Evolutionary conservation across 2,797 vertebrate species (phyloP).

Genomic region (Tarsius wallacei): DNA sequence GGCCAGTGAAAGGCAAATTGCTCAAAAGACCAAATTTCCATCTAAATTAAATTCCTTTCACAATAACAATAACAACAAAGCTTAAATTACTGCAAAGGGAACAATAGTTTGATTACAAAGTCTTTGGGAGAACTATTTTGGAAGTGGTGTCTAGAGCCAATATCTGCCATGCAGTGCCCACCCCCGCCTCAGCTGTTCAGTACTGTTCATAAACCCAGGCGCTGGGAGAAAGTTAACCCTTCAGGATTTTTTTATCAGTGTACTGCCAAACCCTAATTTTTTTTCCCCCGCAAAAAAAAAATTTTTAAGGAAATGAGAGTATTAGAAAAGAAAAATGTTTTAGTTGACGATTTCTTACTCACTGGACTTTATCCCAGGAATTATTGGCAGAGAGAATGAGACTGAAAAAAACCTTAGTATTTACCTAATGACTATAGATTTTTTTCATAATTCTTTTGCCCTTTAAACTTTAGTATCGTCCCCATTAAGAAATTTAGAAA

Average conservation of each 20-base stretch:
- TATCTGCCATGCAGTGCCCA: slow-evolving; percentile 71
- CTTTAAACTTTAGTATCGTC: neutral
- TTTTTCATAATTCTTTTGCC: neutral
- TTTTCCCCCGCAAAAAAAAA: neutral
- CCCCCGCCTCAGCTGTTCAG: slow-evolving; percentile 79
- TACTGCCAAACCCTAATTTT: neutral
- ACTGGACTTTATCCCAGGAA: neutral
- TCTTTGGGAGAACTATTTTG: slow-evolving; percentile 81
- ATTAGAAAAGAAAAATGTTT: neutral
- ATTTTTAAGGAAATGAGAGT: neutral
- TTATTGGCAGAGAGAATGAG: neutral
- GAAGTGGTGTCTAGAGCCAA: slow-evolving; percentile 75
- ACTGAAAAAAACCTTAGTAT: neutral
- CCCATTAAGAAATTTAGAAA: neutral
- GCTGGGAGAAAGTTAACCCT: slow-evolving; percentile 56
- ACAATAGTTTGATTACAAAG: slow-evolving; percentile 68
- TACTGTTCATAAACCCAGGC: slow-evolving; percentile 77
- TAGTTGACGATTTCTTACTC: neutral
- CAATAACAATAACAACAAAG: slow-evolving; percentile 58
- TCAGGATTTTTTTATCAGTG: neutral
- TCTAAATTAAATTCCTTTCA: slow-evolving; percentile 79
- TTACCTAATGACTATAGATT: neutral
- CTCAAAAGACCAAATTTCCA: slow-evolving; percentile 70
- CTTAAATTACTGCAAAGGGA: slow-evolving; percentile 71
- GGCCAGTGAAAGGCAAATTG: slow-evolving; percentile 60